Evolutionary conservation across 1,140 invertebrate species (phyloP).

Genomic region (Panulirus ornatus): DNA sequence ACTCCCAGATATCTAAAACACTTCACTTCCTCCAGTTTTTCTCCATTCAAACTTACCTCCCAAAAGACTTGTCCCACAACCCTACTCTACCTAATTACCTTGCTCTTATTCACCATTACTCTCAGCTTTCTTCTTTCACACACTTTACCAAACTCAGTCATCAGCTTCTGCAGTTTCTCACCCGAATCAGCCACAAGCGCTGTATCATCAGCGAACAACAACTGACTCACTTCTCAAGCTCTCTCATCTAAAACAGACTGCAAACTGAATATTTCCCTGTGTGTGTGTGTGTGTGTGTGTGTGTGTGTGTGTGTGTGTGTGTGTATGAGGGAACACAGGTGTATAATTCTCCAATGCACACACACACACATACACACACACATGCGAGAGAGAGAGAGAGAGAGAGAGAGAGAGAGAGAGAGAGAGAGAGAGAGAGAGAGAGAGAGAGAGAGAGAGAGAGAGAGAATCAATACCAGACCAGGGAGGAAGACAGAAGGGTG

Average conservation of each 20-base stretch:
- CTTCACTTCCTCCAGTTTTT: too few species aligned
- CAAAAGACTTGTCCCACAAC: too few species aligned
- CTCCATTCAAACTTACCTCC: too few species aligned
- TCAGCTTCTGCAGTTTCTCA: too few species aligned
- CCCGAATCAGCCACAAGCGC: too few species aligned
- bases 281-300: neutral
- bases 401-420: constrained; percentile 31
- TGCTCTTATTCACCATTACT: too few species aligned
- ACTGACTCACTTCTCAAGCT: too few species aligned
- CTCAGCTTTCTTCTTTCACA: too few species aligned
- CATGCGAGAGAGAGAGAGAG: constrained; percentile 3
- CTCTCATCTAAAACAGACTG: neutral
- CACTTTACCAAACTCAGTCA: too few species aligned
- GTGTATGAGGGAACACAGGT: neutral
- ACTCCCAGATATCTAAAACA: too few species aligned
- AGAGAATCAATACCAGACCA: neutral
- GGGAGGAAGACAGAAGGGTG: neutral
- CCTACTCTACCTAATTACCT: too few species aligned
- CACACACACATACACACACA: neutral
- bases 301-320: neutral
- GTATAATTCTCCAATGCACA: neutral
- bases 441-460: neutral
- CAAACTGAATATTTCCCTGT: neutral
- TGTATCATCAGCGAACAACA: too few species aligned
- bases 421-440: constrained; percentile 33